phyloP scores from a whole-genome alignment of 2,113 vertebrate genomes.

The Mola mola region DNA sequence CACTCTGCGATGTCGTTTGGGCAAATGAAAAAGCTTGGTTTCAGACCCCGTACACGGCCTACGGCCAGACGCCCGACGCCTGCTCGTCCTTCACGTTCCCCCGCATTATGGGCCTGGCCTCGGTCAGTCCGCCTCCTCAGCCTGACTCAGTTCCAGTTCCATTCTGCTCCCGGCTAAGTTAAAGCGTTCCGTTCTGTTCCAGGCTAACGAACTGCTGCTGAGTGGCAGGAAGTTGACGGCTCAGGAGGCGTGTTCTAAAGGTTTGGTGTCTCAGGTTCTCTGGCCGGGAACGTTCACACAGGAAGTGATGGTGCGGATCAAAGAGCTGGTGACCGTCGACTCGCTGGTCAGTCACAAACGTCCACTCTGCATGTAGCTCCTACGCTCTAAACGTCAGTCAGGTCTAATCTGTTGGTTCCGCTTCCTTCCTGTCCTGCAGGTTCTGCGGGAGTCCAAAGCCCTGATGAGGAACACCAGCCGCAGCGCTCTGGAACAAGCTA shows the following conservation, averaged over 20 bases:
- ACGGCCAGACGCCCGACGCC: conserved; percentile 95
- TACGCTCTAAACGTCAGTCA: background rate
- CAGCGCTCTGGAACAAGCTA: conserved; percentile 91
- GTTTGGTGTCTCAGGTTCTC: conserved; percentile 96
- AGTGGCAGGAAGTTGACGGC: conserved; percentile 96
- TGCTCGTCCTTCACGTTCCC: conserved; percentile 96
- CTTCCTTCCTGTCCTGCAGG: conserved; percentile 76
- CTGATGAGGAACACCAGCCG: conserved; percentile 91
- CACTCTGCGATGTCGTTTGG: conserved; percentile 97
- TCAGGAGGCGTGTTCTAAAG: conserved; percentile 95
- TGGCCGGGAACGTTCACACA: conserved; percentile 97
- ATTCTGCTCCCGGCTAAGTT: background rate
- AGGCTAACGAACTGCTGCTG: conserved; percentile 98
- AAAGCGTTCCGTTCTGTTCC: background rate
- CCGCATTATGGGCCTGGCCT: conserved; percentile 94
- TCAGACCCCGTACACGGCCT: conserved; percentile 95
- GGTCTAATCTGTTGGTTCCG: background rate
- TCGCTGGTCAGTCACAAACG: conserved; percentile 84
- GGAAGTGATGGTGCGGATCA: conserved; percentile 96
- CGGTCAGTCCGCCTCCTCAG: conserved; percentile 78
- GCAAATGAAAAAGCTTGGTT: conserved; percentile 99
- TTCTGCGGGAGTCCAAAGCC: conserved; percentile 95
- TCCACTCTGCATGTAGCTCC: background rate
- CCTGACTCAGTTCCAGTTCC: background rate
- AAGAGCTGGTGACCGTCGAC: conserved; percentile 93